These are phyloP conservation scores for Peromyscus eremicus DNA, from an alignment of 2,797 vertebrate genomes.

Conservation along the genomic window DNA sequence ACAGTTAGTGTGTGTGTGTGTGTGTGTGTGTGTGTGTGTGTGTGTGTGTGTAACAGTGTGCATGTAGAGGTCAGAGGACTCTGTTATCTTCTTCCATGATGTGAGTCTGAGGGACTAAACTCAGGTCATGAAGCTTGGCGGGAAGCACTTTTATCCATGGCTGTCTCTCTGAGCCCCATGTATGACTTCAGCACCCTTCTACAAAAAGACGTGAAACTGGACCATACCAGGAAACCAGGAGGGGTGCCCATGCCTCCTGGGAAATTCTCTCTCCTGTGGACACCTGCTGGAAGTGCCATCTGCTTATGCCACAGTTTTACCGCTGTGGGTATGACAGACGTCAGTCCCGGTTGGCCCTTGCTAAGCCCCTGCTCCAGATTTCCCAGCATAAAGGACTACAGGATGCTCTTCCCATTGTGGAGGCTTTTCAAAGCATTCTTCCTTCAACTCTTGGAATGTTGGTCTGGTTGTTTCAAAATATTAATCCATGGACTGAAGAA, in stretches of 20 bases:
- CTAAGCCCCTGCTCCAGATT: not conserved
- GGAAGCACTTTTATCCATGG: not conserved
- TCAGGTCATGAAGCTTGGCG: not conserved
- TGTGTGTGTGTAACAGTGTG: not conserved
- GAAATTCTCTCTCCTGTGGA: not conserved
- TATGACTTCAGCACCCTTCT: not conserved
- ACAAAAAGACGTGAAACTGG: not conserved
- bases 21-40: not conserved
- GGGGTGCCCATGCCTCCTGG: not conserved
- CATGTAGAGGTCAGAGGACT: not conserved
- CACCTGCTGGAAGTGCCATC: not conserved
- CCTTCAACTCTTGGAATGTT: not conserved
- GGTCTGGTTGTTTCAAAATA: not conserved
- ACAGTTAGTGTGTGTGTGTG: not conserved
- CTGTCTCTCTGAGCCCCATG: not conserved
- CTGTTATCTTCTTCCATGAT: not conserved
- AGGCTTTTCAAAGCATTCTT: not conserved
- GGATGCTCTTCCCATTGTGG: not conserved
- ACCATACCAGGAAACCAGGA: not conserved
- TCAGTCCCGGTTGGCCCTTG: fast-evolving
- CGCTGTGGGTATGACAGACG: not conserved
- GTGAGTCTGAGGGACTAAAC: not conserved
- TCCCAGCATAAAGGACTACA: fast-evolving
- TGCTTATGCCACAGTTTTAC: not conserved
- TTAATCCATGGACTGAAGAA: no score